Evolutionary conservation across 2,888 invertebrate species (phyloP).

Genomic region (Tipula vernalis): DNA sequence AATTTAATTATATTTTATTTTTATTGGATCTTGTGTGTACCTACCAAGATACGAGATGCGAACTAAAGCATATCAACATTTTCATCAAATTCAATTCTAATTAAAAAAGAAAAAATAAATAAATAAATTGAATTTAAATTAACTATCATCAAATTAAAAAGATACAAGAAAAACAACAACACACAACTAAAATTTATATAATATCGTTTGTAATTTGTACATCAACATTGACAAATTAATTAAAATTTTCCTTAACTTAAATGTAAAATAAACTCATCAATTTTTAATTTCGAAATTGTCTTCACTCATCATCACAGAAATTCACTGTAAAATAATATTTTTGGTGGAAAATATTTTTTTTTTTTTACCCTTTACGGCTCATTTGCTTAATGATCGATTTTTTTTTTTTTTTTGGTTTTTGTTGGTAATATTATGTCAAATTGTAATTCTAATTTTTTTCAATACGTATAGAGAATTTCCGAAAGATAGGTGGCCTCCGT

Average conservation of each 20-base stretch:
- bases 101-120: too few species aligned
- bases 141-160: not conserved
- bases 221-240: not conserved
- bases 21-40: not conserved
- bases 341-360: not conserved
- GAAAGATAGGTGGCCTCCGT: too few species aligned
- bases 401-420: too few species aligned
- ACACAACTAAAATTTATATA: not conserved
- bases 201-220: not conserved
- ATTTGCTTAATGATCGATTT: not conserved
- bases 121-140: not conserved
- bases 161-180: not conserved
- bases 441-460: too few species aligned
- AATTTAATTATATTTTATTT: not conserved
- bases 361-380: not conserved
- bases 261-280: not conserved
- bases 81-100: not conserved
- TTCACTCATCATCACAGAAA: not conserved
- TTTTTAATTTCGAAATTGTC: not conserved
- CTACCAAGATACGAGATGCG: not conserved
- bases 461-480: too few species aligned
- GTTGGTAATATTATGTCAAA: too few species aligned
- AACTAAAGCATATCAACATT: not conserved
- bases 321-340: not conserved
- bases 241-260: not conserved